These are phyloP conservation scores for Sebastes fasciatus DNA, from an alignment of 2,113 vertebrate species.

Conservation along the genomic window DNA sequence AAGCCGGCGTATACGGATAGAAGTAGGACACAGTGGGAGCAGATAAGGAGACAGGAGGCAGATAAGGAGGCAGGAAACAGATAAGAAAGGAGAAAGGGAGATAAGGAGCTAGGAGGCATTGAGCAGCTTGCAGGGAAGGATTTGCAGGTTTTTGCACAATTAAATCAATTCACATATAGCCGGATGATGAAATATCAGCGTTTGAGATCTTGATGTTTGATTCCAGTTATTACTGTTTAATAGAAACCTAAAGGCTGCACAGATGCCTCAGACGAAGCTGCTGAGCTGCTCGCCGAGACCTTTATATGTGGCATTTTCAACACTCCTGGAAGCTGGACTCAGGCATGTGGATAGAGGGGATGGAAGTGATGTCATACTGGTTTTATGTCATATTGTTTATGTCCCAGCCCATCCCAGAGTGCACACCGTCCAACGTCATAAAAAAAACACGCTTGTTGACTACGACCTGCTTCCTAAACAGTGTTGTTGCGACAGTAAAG, in stretches of 20 bases:
- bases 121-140: not conserved
- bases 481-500: not conserved
- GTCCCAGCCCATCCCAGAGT: not conserved
- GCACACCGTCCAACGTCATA: not conserved
- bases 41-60: slow-evolving; percentile 20
- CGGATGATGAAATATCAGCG: not conserved
- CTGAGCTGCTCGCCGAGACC: not conserved
- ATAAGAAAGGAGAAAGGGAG: slow-evolving; percentile 10
- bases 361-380: not conserved
- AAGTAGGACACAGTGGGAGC: slow-evolving; percentile 12
- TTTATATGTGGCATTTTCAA: slow-evolving; percentile 8
- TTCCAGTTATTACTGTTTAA: not conserved
- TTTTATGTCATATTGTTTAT: not conserved
- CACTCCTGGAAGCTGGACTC: not conserved
- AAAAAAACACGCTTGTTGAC: not conserved
- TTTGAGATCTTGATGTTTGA: not conserved
- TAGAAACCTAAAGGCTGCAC: not conserved
- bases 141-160: not conserved
- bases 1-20: not conserved
- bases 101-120: not conserved
- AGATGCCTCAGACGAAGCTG: not conserved
- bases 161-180: slow-evolving; percentile 12
- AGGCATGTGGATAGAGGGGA: not conserved
- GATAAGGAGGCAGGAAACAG: slow-evolving; percentile 29
- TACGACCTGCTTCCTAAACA: not conserved